A percentile compares a stretch with the other conserved stretches of the same genome.
phyloP scores from a whole-genome alignment of 2,113 vertebrate genomes.

The Amia ocellicauda region DNA sequence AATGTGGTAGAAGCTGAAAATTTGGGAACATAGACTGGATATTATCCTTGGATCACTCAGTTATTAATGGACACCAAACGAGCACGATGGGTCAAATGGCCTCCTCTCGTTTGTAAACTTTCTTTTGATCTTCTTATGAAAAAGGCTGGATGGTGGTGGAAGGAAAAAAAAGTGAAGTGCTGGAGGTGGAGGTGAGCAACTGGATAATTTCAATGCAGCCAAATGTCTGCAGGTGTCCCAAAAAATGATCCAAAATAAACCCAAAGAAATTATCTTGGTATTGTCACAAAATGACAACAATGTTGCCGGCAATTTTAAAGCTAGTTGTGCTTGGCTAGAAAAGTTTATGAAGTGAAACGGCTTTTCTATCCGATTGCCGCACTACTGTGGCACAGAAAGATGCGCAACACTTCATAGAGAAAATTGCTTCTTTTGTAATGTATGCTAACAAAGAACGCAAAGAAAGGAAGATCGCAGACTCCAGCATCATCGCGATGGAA shows the following conservation, averaged over 20 bases:
- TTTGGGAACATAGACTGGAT: no score
- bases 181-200: constrained; percentile 6
- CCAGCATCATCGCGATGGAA: constrained; percentile 17
- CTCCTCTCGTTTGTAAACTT: no score
- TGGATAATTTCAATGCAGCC: constrained; percentile 8
- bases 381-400: constrained; percentile 20
- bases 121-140: no score
- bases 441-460: background rate
- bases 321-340: constrained; percentile 11
- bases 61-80: no score
- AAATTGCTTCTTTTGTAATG: constrained; percentile 13
- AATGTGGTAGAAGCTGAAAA: no score
- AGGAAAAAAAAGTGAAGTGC: constrained; percentile 15
- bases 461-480: background rate
- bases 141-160: no score
- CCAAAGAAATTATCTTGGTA: constrained; percentile 3
- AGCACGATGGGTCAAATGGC: no score
- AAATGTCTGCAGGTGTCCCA: background rate
- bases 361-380: background rate
- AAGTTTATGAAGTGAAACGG: constrained; percentile 9
- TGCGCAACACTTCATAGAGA: constrained; percentile 14
- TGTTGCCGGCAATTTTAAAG: background rate
- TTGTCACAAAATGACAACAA: background rate
- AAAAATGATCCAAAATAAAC: constrained; percentile 20
- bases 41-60: no score